A percentile compares a stretch with the other conserved stretches of the same genome.
Conservation (phyloP, 2,113 vertebrate species). For the Sinocyclocheilus maitianheensis region DNA sequence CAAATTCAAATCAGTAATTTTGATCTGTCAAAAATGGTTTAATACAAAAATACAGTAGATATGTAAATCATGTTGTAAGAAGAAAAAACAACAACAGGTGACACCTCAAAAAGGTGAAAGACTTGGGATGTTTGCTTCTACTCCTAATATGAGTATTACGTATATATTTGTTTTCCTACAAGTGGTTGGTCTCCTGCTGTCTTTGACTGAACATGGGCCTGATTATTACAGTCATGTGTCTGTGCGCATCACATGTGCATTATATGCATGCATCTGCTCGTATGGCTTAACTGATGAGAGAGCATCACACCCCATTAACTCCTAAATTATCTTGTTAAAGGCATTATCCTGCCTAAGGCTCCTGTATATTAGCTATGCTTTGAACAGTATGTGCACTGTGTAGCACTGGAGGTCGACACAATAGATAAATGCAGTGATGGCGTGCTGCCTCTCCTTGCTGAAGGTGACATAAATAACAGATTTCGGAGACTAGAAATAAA, state of each 20-base stretch:
- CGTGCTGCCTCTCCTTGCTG: conserved; percentile 10
- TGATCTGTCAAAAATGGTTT: neutral
- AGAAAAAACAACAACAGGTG: too few species aligned
- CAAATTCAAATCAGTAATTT: neutral
- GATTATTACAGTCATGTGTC: conserved; percentile 21
- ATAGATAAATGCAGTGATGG: neutral
- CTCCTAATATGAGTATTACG: neutral
- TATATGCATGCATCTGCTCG: neutral
- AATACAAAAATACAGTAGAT: neutral
- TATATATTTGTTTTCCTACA: neutral
- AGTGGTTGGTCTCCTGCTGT: neutral
- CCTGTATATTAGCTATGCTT: conserved; percentile 5
- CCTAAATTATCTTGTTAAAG: conserved; percentile 37
- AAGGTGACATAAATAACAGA: conserved; percentile 42
- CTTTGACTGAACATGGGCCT: neutral
- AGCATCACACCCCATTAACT: conserved; percentile 19
- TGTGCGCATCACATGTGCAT: conserved; percentile 10
- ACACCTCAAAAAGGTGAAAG: too few species aligned
- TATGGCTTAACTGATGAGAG: conserved; percentile 15
- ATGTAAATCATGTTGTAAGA: too few species aligned
- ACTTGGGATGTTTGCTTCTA: too few species aligned
- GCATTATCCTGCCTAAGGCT: conserved; percentile 36
- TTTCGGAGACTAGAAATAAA: conserved; percentile 33
- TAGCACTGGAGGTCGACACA: conserved; percentile 8
- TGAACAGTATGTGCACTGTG: conserved; percentile 9